Percentiles rank a stretch among this genome's conserved stretches.
Evolutionary conservation across 1,140 invertebrate genomes (phyloP).

Genomic region (Hyposmocoma kahamanoa): DNA sequence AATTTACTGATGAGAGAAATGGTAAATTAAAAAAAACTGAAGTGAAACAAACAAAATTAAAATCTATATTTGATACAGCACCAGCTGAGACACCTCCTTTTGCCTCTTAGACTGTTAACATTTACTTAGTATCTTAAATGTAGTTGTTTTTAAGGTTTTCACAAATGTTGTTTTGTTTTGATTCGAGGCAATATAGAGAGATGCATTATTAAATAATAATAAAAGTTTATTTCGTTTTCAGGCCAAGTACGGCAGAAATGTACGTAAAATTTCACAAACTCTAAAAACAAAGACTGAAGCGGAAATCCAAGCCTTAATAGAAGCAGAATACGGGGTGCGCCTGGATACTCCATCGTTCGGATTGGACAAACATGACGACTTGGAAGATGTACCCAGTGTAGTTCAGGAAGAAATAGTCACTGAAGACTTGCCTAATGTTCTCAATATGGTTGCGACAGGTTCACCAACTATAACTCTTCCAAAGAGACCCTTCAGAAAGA

Average conservation of each 20-base stretch:
- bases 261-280: conserved; percentile 76
- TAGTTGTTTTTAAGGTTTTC: too few relatives aligned
- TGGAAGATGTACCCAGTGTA: conserved; percentile 33
- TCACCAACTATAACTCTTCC: conserved; percentile 58
- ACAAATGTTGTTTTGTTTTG: too few relatives aligned
- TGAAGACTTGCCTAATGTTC: conserved; percentile 70
- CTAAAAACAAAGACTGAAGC: conserved; percentile 77
- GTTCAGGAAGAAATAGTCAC: conserved; percentile 56
- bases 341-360: conserved; percentile 38
- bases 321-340: conserved; percentile 61
- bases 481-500: conserved; percentile 34
- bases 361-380: conserved; percentile 34
- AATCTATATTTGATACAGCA: too few relatives aligned
- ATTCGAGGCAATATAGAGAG: too few relatives aligned
- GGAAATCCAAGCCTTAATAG: conserved; percentile 74
- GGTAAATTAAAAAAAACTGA: too few relatives aligned
- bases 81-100: too few relatives aligned
- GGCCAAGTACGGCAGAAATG: conserved; percentile 79
- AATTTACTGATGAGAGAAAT: conserved; percentile 75
- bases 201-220: too few relatives aligned
- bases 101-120: too few relatives aligned
- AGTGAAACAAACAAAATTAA: too few relatives aligned
- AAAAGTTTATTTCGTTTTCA: conserved; percentile 30
- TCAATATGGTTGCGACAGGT: conserved; percentile 71
- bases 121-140: too few relatives aligned